Conservation (phyloP, 2,888 invertebrate genomes). For the Drosophila emarginata region DNA sequence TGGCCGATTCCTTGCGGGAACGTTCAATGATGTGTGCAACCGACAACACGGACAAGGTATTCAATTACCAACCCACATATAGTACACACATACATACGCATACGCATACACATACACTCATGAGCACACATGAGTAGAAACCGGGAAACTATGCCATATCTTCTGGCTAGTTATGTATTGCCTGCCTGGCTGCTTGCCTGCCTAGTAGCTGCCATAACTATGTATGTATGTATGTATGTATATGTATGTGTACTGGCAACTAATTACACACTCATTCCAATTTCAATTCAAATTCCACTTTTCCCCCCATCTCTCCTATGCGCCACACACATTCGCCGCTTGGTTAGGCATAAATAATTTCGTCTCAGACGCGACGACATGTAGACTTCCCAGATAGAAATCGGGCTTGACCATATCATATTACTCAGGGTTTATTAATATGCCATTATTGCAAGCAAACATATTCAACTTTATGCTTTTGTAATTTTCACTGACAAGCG, state of each 20-base stretch:
- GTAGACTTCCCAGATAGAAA: slow-evolving; percentile 61
- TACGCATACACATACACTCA: background rate
- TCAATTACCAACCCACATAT: slow-evolving; percentile 59
- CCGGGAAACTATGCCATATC: slow-evolving; percentile 29
- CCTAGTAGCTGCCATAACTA: slow-evolving; percentile 59
- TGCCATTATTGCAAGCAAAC: slow-evolving; percentile 57
- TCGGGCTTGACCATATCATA: slow-evolving; percentile 64
- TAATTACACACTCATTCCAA: slow-evolving; percentile 54
- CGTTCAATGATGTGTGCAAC: slow-evolving; percentile 67
- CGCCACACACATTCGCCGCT: slow-evolving; percentile 17
- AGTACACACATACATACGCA: slow-evolving; percentile 28
- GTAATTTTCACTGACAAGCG: slow-evolving; percentile 69
- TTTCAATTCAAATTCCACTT: background rate
- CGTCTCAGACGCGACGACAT: slow-evolving; percentile 64
- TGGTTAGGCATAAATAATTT: slow-evolving; percentile 73
- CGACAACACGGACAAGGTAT: slow-evolving; percentile 47
- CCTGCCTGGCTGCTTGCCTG: slow-evolving; percentile 15
- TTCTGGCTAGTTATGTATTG: slow-evolving; percentile 54
- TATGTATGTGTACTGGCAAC: slow-evolving; percentile 47
- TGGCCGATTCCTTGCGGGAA: slow-evolving; percentile 48
- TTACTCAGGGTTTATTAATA: slow-evolving; percentile 72
- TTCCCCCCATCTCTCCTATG: background rate
- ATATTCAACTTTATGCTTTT: slow-evolving; percentile 49
- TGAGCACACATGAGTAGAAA: background rate
- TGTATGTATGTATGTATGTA: too few relatives aligned